A percentile compares a stretch with the other conserved stretches of the same genome.
Conservation (phyloP, 2,888 invertebrate species). For the Sacculina carcini region DNA sequence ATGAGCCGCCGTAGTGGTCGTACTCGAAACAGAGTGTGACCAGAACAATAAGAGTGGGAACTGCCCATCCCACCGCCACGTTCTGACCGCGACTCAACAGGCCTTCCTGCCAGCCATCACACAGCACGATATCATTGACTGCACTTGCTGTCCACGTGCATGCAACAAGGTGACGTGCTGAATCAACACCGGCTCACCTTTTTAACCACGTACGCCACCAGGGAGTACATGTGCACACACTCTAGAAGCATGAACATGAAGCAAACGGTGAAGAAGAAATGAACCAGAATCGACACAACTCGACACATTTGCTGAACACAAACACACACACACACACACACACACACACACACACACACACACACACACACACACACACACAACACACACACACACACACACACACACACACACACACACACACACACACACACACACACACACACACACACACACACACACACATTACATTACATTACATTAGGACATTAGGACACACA, state of each 20-base stretch:
- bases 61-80: conserved; percentile 16
- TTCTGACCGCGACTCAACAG: conserved; percentile 15
- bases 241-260: conserved; percentile 17
- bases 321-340: not conserved
- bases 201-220: conserved; percentile 17
- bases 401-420: too few relatives aligned
- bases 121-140: conserved; percentile 1
- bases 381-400: too few relatives aligned
- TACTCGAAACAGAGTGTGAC: conserved; percentile 16
- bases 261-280: conserved; percentile 17
- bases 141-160: too few relatives aligned
- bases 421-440: too few relatives aligned
- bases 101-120: conserved; percentile 13
- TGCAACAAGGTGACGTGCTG: not conserved
- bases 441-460: too few relatives aligned
- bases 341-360: not conserved
- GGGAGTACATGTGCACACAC: conserved; percentile 17
- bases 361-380: not conserved
- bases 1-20: conserved; percentile 16
- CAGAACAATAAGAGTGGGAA: conserved; percentile 14
- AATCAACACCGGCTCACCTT: conserved; percentile 14
- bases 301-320: conserved; percentile 14
- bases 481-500: too few relatives aligned
- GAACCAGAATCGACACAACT: conserved; percentile 15
- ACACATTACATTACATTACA: too few relatives aligned